phyloP scores from a whole-genome alignment of 2,888 invertebrate species.

The Ichneumoninae sp. region DNA sequence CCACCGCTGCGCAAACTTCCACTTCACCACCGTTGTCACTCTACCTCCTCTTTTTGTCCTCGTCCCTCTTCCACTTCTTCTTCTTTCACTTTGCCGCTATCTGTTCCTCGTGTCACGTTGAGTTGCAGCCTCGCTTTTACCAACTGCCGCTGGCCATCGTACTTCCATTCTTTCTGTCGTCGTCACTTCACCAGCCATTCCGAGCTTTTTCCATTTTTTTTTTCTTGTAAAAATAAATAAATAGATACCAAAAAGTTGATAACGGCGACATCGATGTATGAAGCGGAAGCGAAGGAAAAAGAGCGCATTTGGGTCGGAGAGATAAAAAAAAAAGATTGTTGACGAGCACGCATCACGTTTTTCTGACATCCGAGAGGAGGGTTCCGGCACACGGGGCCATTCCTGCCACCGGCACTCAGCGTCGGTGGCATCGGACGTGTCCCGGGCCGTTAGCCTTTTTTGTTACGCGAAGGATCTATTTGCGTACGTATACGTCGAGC shows the following conservation, averaged over 20 bases:
- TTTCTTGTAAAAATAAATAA: too few species aligned
- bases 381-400: neutral
- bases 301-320: neutral
- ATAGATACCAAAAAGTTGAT: neutral
- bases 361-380: conserved; percentile 33
- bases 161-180: conserved; percentile 27
- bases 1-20: conserved; percentile 53
- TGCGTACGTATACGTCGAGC: conserved; percentile 35
- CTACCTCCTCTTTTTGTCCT: conserved; percentile 17
- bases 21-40: conserved; percentile 46
- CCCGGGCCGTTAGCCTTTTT: conserved; percentile 10
- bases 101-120: conserved; percentile 44
- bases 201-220: neutral
- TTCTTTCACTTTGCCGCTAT: conserved; percentile 17
- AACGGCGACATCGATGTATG: neutral
- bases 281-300: neutral
- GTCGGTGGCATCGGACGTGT: conserved; percentile 19
- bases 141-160: conserved; percentile 38
- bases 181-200: neutral
- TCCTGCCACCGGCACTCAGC: conserved; percentile 24
- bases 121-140: conserved; percentile 42
- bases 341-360: conserved; percentile 25
- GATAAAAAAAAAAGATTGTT: neutral
- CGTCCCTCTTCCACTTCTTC: conserved; percentile 32
- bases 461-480: conserved; percentile 52